phyloP scores from a whole-genome alignment of 2,888 invertebrate species.

The Belgica antarctica region DNA sequence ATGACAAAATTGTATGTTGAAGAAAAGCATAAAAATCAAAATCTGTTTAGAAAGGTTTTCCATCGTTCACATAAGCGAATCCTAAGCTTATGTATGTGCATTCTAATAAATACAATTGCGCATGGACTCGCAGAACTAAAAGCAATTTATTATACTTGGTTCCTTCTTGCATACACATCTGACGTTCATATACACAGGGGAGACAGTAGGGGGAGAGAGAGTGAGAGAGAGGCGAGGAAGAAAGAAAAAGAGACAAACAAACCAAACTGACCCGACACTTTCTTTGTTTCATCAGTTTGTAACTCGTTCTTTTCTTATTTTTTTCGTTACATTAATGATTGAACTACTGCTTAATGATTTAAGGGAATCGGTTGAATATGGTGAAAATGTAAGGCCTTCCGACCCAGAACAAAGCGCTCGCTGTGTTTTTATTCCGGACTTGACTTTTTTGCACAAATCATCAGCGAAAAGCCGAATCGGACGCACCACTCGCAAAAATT shows the following conservation, averaged over 20 bases:
- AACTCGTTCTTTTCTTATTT: background rate
- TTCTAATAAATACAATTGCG: constrained; percentile 26
- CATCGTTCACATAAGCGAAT: constrained; percentile 11
- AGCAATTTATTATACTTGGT: constrained; percentile 20
- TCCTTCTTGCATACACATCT: constrained; percentile 5
- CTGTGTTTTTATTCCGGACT: background rate
- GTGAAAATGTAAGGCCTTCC: background rate
- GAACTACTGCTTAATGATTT: constrained; percentile 26
- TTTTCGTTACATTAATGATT: constrained; percentile 34
- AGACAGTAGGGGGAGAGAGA: constrained; percentile 4
- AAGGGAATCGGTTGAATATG: background rate
- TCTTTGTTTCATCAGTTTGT: constrained; percentile 33
- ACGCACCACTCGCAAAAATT: background rate
- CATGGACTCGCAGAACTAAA: constrained; percentile 2
- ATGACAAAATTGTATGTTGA: constrained; percentile 35
- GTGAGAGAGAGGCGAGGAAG: background rate
- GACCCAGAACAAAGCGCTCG: too few relatives aligned
- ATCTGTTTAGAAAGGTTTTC: too few relatives aligned
- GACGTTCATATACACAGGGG: constrained; percentile 1
- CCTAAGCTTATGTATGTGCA: background rate
- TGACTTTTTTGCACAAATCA: constrained; percentile 4
- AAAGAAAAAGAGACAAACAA: background rate
- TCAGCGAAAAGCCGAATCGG: background rate
- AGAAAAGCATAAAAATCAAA: constrained; percentile 20
- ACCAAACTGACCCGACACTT: constrained; percentile 43